These are phyloP conservation scores for Tragelaphus oryx DNA, from an alignment of 2,797 vertebrate genomes.

Conservation along the genomic window DNA sequence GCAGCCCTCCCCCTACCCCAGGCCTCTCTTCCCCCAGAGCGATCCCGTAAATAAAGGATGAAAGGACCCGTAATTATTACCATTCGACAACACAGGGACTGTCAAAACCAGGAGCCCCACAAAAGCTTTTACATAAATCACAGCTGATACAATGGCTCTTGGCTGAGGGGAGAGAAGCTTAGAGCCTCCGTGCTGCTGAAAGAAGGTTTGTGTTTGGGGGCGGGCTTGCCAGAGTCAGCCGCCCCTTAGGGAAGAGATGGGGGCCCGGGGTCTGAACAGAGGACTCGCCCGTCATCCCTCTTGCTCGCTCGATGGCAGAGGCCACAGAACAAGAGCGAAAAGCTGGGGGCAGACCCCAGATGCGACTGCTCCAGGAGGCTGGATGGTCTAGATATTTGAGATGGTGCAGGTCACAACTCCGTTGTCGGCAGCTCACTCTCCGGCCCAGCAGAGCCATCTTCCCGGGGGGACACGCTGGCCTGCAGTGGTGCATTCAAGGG, in stretches of 20 bases:
- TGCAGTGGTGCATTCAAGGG: background rate
- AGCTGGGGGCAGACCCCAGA: background rate
- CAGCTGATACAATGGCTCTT: slow-evolving; percentile 73
- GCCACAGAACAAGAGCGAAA: background rate
- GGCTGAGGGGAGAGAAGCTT: slow-evolving; percentile 64
- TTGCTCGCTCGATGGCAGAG: accelerated
- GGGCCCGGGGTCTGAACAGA: background rate
- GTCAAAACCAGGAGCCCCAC: slow-evolving; percentile 68
- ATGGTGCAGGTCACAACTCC: background rate
- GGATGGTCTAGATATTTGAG: background rate
- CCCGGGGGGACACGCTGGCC: accelerated
- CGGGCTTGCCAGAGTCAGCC: slow-evolving; percentile 14
- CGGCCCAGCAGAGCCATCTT: accelerated
- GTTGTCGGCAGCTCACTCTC: background rate
- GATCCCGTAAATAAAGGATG: slow-evolving; percentile 73
- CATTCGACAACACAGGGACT: slow-evolving; percentile 68
- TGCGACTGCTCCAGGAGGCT: background rate
- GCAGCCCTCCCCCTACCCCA: background rate
- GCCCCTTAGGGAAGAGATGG: background rate
- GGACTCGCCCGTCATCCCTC: background rate
- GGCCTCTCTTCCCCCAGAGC: slow-evolving; percentile 53
- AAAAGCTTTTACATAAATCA: slow-evolving; percentile 75
- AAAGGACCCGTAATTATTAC: slow-evolving; percentile 69
- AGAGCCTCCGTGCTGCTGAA: slow-evolving; percentile 20
- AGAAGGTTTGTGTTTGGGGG: slow-evolving; percentile 60